phyloP scores from a whole-genome alignment of 2,888 invertebrate species.

The Strigamia maritima region DNA sequence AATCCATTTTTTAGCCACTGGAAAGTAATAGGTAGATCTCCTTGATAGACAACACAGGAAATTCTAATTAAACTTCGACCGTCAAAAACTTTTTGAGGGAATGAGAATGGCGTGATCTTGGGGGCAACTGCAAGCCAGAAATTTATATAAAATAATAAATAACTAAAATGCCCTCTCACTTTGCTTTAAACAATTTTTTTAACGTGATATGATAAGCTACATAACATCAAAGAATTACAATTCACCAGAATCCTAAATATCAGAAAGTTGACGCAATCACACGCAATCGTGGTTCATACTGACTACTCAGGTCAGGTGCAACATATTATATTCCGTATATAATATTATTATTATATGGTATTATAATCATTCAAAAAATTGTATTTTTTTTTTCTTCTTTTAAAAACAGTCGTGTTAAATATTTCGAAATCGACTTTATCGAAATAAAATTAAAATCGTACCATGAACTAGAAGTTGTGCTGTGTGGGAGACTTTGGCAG shows the following conservation, averaged over 20 bases:
- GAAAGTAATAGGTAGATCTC: slow-evolving; percentile 48
- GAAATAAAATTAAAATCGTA: slow-evolving; percentile 35
- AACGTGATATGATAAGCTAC: too few species aligned
- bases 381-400: too few species aligned
- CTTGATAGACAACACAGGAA: slow-evolving; percentile 51
- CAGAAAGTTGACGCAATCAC: background rate
- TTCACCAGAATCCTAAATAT: background rate
- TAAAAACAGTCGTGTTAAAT: too few species aligned
- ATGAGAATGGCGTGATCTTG: slow-evolving; percentile 58
- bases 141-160: background rate
- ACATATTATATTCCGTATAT: too few species aligned
- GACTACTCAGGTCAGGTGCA: too few species aligned
- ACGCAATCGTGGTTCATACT: background rate
- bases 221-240: too few species aligned
- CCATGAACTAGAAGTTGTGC: slow-evolving; percentile 46
- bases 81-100: slow-evolving; percentile 56
- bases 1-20: slow-evolving; percentile 57
- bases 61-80: slow-evolving; percentile 57
- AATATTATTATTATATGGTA: too few species aligned
- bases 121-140: slow-evolving; percentile 53
- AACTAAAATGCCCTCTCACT: background rate
- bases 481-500: slow-evolving; percentile 45
- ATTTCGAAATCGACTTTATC: too few species aligned
- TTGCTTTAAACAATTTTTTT: background rate
- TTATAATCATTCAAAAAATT: too few species aligned